These are phyloP conservation scores for Oncorhynchus gorbuscha DNA, from an alignment of 2,113 vertebrate genomes.

Conservation along the genomic window DNA sequence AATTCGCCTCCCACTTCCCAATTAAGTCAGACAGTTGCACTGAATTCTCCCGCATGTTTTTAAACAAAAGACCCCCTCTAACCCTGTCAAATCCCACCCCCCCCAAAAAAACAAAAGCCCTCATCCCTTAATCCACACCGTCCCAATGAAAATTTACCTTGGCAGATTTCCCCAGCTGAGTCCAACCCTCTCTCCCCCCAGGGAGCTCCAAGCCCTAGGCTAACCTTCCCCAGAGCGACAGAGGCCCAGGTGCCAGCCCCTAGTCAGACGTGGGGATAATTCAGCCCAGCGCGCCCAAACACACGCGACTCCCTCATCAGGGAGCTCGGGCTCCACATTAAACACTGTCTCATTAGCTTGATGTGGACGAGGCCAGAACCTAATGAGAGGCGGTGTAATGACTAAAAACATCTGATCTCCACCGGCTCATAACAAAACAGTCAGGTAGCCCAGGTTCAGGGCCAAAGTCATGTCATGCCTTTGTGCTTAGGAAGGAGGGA, in stretches of 20 bases:
- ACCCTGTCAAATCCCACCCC: constrained; percentile 41
- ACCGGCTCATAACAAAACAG: constrained; percentile 65
- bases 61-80: constrained; percentile 67
- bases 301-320: constrained; percentile 69
- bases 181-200: constrained; percentile 69
- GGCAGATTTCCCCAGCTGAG: constrained; percentile 83
- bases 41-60: constrained; percentile 69
- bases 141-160: constrained; percentile 71
- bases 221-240: constrained; percentile 71
- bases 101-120: constrained; percentile 40
- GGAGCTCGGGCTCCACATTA: constrained; percentile 71
- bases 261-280: constrained; percentile 78
- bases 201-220: constrained; percentile 68
- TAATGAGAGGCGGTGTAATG: constrained; percentile 75
- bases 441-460: constrained; percentile 70
- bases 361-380: constrained; percentile 63
- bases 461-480: constrained; percentile 71
- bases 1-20: constrained; percentile 49
- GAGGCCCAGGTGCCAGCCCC: constrained; percentile 84
- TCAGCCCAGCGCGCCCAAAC: constrained; percentile 69
- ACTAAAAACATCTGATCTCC: constrained; percentile 76
- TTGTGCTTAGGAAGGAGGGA: constrained; percentile 24
- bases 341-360: constrained; percentile 81
- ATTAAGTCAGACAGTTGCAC: constrained; percentile 38
- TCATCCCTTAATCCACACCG: constrained; percentile 47